phyloP scores from a whole-genome alignment of 1,140 invertebrate species.

The Drosophila orosa region DNA sequence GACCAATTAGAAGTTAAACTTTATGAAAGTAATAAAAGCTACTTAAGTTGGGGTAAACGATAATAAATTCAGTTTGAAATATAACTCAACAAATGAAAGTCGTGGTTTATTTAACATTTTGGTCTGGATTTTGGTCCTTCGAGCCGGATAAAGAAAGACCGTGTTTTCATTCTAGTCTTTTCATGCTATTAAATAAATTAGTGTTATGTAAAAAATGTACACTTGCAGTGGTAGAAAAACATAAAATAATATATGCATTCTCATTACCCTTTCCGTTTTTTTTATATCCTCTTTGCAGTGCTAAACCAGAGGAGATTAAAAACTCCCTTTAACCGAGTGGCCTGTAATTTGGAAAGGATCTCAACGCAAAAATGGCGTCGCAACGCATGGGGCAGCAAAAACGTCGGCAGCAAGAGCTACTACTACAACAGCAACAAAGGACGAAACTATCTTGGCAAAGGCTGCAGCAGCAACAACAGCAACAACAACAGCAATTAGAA shows the following conservation, averaged over 20 bases:
- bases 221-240: no score
- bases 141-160: no score
- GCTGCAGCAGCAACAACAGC: conserved; percentile 31
- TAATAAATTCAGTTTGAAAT: no score
- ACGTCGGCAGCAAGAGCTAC: conserved; percentile 8
- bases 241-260: background rate
- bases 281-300: conserved; percentile 30
- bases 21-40: no score
- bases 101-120: no score
- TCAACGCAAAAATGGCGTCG: conserved; percentile 57
- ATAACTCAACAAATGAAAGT: no score
- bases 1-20: background rate
- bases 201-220: no score
- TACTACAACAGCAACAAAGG: conserved; percentile 30
- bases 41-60: no score
- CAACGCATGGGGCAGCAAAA: conserved; percentile 30
- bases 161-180: no score
- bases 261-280: background rate
- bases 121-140: no score
- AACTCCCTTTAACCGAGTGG: conserved; percentile 24
- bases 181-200: no score
- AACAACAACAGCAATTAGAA: conserved; percentile 34
- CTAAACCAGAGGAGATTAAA: conserved; percentile 19
- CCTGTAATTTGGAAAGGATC: conserved; percentile 30
- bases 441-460: conserved; percentile 18